Conservation (phyloP, 1,140 invertebrate genomes). For the Thaumetopoea pityocampa region DNA sequence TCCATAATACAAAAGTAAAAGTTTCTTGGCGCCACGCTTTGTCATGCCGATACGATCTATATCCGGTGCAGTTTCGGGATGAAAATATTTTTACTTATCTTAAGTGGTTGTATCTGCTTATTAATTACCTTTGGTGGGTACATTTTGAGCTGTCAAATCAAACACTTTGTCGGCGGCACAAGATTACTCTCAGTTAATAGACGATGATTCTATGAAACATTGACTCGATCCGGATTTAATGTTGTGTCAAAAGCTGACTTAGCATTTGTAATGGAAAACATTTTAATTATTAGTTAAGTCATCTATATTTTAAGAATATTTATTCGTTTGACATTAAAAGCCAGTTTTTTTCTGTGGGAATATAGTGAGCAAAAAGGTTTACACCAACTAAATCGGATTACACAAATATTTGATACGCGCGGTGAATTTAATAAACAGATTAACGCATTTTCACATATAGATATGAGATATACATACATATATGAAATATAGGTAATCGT, state of each 20-base stretch:
- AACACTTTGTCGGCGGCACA: slow-evolving; percentile 57
- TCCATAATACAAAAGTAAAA: slow-evolving; percentile 7
- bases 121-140: slow-evolving; percentile 68
- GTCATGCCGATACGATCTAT: slow-evolving; percentile 70
- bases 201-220: slow-evolving; percentile 53
- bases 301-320: slow-evolving; percentile 10
- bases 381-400: too few species aligned
- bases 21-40: slow-evolving; percentile 65
- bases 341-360: slow-evolving; percentile 4
- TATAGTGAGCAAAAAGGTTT: too few species aligned
- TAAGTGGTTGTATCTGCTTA: slow-evolving; percentile 75
- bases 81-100: slow-evolving; percentile 75
- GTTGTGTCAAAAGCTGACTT: slow-evolving; percentile 23
- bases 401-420: too few species aligned
- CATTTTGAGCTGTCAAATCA: slow-evolving; percentile 66
- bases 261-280: slow-evolving; percentile 8
- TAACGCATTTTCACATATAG: too few species aligned
- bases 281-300: slow-evolving; percentile 16
- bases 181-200: slow-evolving; percentile 39
- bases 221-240: slow-evolving; percentile 21
- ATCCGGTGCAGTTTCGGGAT: slow-evolving; percentile 71
- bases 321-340: slow-evolving; percentile 14
- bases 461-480: too few species aligned
- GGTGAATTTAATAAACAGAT: too few species aligned
- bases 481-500: too few species aligned